Base-by-base conservation (phyloP, 2,113 vertebrate genomes). In the Eretmodus cyanostictus region DNA sequence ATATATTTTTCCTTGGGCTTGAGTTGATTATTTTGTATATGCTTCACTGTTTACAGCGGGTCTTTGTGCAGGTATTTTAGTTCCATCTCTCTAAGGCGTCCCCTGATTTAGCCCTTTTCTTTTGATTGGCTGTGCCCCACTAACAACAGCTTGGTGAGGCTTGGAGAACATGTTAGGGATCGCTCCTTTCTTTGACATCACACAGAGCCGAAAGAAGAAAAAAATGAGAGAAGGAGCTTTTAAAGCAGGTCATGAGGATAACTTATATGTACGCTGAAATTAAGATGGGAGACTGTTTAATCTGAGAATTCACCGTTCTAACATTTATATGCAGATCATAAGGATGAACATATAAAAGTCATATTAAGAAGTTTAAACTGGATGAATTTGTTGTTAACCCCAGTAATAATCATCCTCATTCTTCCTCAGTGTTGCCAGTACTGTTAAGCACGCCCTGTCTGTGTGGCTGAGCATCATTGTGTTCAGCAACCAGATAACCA, bases 391-490 rank as follows among this genome's bases (percentile, higher is more conserved):
- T 78, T 27, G n/a, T 31, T n/a, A 17, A 24, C 34, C 3, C 12
- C 9, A n/a, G 31, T 12, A 45, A 5, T 53, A 54, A 54, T 34
- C 27, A 8, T 45, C 7, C 8, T 45, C n/a, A 1, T 83, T 81
- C 40, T 29, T 49, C 87, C 57, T 57, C 94, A 99, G 99, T 7
- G 99, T 99, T 4, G 99, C 98, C 84, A 99, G 99, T 88, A 99
- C 98, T 0, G 98, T 98, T 90, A 99, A 99, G 84, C 99, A 99
- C 1, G 99, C 99, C 5, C 83, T 99, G 90, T 99, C 98, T 2
- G 97, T 99, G 73, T 99, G 98, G 99, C 96, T 99, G 34, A 99
- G 99, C 91, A 94, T 99, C 94, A 97, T 99, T 12, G 94, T 99
- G 22, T 99, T 99, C 27, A 98, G 97, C 27, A 99, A 99, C 95